phyloP scores from a whole-genome alignment of 2,888 invertebrate genomes.

The Leptura quadrifasciata region DNA sequence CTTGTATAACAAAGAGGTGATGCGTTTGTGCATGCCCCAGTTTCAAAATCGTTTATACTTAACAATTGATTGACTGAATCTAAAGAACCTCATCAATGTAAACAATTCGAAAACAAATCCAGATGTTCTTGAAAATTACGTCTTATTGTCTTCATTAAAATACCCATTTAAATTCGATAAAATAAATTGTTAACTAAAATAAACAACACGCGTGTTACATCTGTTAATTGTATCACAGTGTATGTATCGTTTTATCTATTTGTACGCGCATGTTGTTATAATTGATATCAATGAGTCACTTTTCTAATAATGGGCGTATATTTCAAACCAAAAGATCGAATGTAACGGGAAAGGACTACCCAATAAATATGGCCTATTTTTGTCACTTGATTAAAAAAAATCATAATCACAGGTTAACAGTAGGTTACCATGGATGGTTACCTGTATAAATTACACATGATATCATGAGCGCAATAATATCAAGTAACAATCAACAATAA shows the following conservation, averaged over 20 bases:
- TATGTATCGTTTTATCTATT: neutral
- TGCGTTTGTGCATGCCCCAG: neutral
- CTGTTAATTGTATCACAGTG: constrained; percentile 6
- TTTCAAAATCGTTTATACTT: neutral
- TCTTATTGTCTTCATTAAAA: constrained; percentile 30
- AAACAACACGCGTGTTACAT: constrained; percentile 28
- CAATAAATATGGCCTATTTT: constrained; percentile 23
- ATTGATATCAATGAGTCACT: neutral
- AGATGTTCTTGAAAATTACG: constrained; percentile 20
- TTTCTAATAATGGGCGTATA: constrained; percentile 17
- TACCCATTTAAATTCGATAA: constrained; percentile 30
- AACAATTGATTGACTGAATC: neutral
- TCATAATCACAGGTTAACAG: constrained; percentile 8
- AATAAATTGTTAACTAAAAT: constrained; percentile 25
- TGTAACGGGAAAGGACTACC: constrained; percentile 7
- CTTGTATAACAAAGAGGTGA: too few relatives aligned
- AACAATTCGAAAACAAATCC: neutral
- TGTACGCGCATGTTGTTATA: constrained; percentile 18
- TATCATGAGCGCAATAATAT: constrained; percentile 32
- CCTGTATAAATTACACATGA: constrained; percentile 11
- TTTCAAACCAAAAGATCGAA: constrained; percentile 2
- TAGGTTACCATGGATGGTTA: constrained; percentile 20
- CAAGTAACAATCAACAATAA: constrained; percentile 56
- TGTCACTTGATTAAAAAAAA: constrained; percentile 13
- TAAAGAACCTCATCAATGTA: neutral